Evolutionary conservation across 2,113 vertebrate species (phyloP), one percentile per base, ranked within the genome.

Genomic region (Ciconia boyciana): DNA sequence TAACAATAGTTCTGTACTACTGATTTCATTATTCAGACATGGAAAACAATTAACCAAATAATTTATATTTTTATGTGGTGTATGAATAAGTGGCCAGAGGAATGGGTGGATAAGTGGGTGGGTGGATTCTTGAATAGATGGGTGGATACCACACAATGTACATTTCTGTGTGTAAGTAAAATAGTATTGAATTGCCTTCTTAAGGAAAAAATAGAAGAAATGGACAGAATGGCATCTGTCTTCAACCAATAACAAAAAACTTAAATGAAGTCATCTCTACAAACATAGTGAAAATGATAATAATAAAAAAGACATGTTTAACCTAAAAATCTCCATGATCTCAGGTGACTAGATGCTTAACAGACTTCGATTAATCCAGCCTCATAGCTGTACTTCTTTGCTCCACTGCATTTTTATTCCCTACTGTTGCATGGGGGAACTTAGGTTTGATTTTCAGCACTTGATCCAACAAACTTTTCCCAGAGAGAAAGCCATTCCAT

Each of bases 401-500:
- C n/a, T 88, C 18, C n/a, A 55, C 7, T 87, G 69, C 88, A 79
- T 39, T 92, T 78, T 62, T 65, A 78, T 65, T 95, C 52, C 32
- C 29, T 93, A 28, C 22, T 55, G 41, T 57, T 90, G 13, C 39
- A 36, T 18, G 75, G 69, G n/a, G 87, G 44, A 89, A 83, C 58
- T 60, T 81, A 61, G 43, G 18, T 68, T 86, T 94, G 71, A 86
- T 88, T 90, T 76, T 90, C 43, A 95, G 29, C 81, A 69, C 39
- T 32, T 68, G 49, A 41, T 60, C 92, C 88, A 89, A 74, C 49
- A 90, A 95, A 92, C 41, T 64, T 80, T 78, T 97, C 72, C 80
- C 66, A 84, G 80, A 92, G 26, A 91, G 81, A 79, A 95, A 91
- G 66, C 25, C 52, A 62, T 94, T 95, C 87, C 72, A 88, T 93